Evolutionary conservation across 2,797 vertebrate genomes (phyloP).

Genomic region (Spinus pinus): DNA sequence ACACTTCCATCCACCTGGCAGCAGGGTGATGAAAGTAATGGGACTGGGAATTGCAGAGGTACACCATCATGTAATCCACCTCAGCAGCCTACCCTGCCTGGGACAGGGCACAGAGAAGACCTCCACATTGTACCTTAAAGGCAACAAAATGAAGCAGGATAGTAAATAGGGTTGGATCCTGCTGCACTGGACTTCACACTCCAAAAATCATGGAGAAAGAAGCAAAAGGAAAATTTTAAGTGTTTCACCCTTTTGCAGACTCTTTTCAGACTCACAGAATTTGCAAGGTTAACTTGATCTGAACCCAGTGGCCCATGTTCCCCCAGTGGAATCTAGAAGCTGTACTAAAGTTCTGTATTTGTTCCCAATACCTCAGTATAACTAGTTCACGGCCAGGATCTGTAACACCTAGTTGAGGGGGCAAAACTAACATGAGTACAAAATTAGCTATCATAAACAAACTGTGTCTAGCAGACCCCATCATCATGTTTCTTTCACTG

Average conservation of each 20-base stretch:
- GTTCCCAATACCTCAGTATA: not conserved
- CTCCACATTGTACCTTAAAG: accelerated
- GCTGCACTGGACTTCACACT: not conserved
- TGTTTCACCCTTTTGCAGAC: not conserved
- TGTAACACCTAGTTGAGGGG: not conserved
- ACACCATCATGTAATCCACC: not conserved
- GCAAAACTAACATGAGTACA: not conserved
- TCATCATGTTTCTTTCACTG: not conserved
- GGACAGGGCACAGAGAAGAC: not conserved
- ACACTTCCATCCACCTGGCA: not conserved
- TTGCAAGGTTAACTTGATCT: not conserved
- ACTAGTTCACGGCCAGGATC: not conserved
- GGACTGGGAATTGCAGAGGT: not conserved
- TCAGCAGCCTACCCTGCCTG: accelerated
- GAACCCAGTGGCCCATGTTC: not conserved
- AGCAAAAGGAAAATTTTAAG: not conserved
- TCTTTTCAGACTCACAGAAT: not conserved
- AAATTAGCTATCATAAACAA: not conserved
- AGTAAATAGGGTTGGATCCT: not conserved
- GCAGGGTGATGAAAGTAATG: not conserved
- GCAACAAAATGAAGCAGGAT: accelerated
- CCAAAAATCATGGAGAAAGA: not conserved
- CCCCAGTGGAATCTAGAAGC: not conserved
- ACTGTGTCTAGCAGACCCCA: not conserved
- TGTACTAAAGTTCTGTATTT: not conserved